Base-by-base conservation (phyloP, 2,113 vertebrate genomes). In the Cavia aperea region DNA sequence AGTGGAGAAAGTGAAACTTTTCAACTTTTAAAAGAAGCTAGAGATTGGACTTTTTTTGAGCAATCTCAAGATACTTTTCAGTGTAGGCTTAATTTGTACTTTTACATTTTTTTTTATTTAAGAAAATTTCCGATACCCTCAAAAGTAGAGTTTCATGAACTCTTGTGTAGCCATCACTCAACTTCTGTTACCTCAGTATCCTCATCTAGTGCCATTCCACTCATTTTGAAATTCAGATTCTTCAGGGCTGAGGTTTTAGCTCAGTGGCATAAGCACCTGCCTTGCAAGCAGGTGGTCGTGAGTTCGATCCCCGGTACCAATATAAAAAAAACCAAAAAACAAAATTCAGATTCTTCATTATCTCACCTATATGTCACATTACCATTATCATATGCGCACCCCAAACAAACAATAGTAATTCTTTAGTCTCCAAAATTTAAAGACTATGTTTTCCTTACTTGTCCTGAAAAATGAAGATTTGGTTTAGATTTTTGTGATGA, bases 381-480 rank as follows among this genome's bases (percentile, higher is more conserved):
- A 49, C 31, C 43, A 21, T 88, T 79, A 77, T 63, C 65, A 87
- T 39, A 62, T 11, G 10, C 33, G 75, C 19, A 72, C 79, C 33
- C 49, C 56, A 72, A 72, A 75, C 58, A 66, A 83, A 84, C 51
- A 94, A 84, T n/a, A 58, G 70, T 73, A 39, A 65, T 70, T 91
- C 66, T 26, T 92, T 82, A 77, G 49, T 88, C 78, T 86, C 86
- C 54, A 90, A 85, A 93, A 85, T 54, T 84, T 5, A 39, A 60
- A 89, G 11, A 86, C 72, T 79, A 14, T 33, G n/a, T 79, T 93
- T 94, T 94, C 70, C 43, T 93, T 26, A 65, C 1, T 36, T 92
- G 19, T 93, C 70, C 65, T 77, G 33, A 94, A 56, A 86, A 54
- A 31, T 70, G n/a, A 82, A 82, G 31, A 24, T 33, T 94, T 93